Base-by-base conservation (phyloP, 30 jellyfish, hydroid and myxozoan species). In the Cassiopea andromeda region DNA sequence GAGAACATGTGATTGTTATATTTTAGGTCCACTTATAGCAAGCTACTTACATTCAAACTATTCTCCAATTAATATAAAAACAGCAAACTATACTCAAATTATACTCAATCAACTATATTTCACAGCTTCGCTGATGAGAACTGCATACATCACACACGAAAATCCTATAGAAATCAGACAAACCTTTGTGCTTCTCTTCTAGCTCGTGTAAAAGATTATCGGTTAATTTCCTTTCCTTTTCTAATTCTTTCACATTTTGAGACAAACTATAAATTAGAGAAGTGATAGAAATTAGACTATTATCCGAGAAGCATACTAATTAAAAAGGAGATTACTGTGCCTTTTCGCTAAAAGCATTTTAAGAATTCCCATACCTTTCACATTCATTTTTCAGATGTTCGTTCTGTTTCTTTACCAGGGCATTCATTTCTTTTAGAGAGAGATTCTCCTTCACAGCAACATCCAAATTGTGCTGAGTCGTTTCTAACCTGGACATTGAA, bases 181-280 rank as follows among this genome's bases (percentile, higher is more conserved):
- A 12, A 88, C 95, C 95, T 78, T 88, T 87, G 12, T 48, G 50
- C 43, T 43, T 78, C 87, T 67, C 38, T 88, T 79, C 95, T 46
- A 64, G 48, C 2, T 79, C 90, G 9, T 48, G n/a, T 64, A 78
- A 46, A 19, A 68, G 48, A 59, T 72, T 69, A 61, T 69, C 15
- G 17, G 57, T 13, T 0, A 48, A 77, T 60, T 78, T 81, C 72
- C 44, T 78, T 17, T 88, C 91, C 60, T 88, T 88, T 7, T 88
- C 95, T 19, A 80, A 60, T 4, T 78, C 90, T 17, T 78, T 88
- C 46, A 77, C 70, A 57, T 88, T 86, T 80, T 88, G 95, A 1
- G 54, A 48, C 49, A 88, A 73, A 43, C 95, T 88, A 82, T 13
- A 38, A 67, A 17, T 64, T 14, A 64, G 15, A 64, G 43, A 64